A percentile compares a stretch with the other conserved stretches of the same genome.
These are phyloP conservation scores for Drosophila sp. DNA, from an alignment of 1,140 invertebrate genomes.

Conservation along the genomic window DNA sequence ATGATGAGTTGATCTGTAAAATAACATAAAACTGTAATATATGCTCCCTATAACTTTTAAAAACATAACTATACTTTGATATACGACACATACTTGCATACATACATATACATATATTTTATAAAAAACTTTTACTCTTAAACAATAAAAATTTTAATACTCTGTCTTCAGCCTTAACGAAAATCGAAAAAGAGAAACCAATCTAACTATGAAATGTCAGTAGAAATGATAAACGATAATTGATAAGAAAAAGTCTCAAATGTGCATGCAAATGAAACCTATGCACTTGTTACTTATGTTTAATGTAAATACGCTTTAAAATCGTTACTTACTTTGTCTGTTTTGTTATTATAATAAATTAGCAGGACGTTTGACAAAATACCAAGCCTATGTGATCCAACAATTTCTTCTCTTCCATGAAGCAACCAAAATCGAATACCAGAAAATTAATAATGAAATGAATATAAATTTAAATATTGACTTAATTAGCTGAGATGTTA, in stretches of 20 bases:
- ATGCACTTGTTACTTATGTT: constrained; percentile 73
- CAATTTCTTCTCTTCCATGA: constrained; percentile 84
- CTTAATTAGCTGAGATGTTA: constrained; percentile 78
- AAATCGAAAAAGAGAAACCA: constrained; percentile 42
- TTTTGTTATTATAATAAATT: constrained; percentile 52
- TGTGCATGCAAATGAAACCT: constrained; percentile 45
- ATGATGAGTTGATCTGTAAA: constrained; percentile 56
- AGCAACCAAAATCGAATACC: constrained; percentile 52
- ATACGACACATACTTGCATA: constrained; percentile 71
- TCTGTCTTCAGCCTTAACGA: constrained; percentile 80
- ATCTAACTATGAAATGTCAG: constrained; percentile 42
- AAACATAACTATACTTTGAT: constrained; percentile 76
- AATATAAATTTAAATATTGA: constrained; percentile 60
- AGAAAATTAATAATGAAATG: constrained; percentile 16
- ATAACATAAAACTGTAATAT: constrained; percentile 69
- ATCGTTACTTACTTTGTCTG: constrained; percentile 67
- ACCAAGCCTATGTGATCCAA: constrained; percentile 80
- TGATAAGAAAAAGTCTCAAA: constrained; percentile 18
- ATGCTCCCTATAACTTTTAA: constrained; percentile 55
- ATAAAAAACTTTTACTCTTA: constrained; percentile 82
- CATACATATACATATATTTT: constrained; percentile 67
- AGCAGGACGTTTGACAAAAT: constrained; percentile 44
- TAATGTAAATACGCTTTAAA: constrained; percentile 77
- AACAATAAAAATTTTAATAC: constrained; percentile 74
- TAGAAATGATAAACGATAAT: constrained; percentile 11